Base-by-base conservation (phyloP, 2,888 invertebrate species). In the Muscina levida region DNA sequence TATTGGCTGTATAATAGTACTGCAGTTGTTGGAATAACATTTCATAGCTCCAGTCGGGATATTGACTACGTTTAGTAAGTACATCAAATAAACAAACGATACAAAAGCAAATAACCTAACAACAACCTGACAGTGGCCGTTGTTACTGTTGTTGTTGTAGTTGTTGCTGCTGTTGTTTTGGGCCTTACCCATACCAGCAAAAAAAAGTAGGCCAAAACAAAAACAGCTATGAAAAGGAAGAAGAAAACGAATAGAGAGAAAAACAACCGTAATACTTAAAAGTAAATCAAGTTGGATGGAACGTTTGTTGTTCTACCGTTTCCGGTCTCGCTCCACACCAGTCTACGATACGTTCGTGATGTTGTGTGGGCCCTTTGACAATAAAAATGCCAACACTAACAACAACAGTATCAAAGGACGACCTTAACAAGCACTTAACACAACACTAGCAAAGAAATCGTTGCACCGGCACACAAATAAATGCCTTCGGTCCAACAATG, bases 151-250 rank as follows among this genome's bases (percentile, higher is more conserved):
- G 48, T 48, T 48, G 15, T 17, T 59, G 59, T 39, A 24, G 31
- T 22, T 46, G 15, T 17, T 48, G 48, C 19, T 19, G 48, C 19
- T 48, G 15, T 17, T 59, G 59, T 39, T 56, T 39, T 19, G 26
- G 37, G 19, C n/a, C n/a, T n/a, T n/a, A 44, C 37, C 24, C 72
- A 67, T 70, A 17, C 56, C 31, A 22, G n/a, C n/a, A 74, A 59
- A 4, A 31, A 67, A 75, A 81, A 77, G 57, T 81, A 81, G 81
- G 81, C 62, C 81, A 81, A 72, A 68, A 53, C 65, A 48, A 56
- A 68, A 19, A 19, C 31, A 11, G n/a, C n/a, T n/a, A n/a, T n/a
- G n/a, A n/a, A n/a, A n/a, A 22, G 6, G 31, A 59, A 67, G 17
- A 62, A 17, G 24, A 31, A 67, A 26, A 75, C 6, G 48, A 65